phyloP scores from a whole-genome alignment of 2,888 invertebrate genomes.

The Globia sparganii region DNA sequence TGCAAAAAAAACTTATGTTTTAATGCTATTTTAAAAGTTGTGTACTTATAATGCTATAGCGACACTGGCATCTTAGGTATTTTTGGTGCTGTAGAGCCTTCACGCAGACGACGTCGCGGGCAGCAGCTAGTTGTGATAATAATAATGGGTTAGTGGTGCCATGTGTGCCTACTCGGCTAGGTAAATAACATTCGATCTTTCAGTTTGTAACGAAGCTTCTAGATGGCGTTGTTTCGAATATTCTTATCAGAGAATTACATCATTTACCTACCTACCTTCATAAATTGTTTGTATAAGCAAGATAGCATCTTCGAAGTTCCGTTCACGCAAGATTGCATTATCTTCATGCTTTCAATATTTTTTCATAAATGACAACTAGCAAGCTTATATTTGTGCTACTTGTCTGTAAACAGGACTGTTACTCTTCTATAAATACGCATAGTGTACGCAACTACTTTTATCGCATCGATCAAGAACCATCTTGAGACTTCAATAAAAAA shows the following conservation, averaged over 20 bases:
- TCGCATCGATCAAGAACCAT: background rate
- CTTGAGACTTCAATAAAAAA: background rate
- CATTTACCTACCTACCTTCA: background rate
- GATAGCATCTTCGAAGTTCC: slow-evolving; percentile 7
- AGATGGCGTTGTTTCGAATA: slow-evolving; percentile 48
- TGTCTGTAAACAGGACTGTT: background rate
- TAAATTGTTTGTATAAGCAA: slow-evolving; percentile 18
- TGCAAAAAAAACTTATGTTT: too few relatives aligned
- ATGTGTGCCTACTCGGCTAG: background rate
- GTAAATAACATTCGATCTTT: background rate
- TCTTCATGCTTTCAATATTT: background rate
- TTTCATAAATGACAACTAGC: background rate
- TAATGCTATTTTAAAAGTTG: too few relatives aligned
- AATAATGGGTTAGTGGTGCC: too few relatives aligned
- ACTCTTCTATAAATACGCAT: background rate
- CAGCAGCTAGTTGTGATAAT: too few relatives aligned
- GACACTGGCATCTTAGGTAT: too few relatives aligned
- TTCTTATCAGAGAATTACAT: background rate
- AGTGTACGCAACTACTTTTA: background rate
- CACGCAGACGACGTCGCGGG: too few relatives aligned
- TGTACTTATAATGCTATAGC: too few relatives aligned
- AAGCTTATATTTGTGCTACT: background rate
- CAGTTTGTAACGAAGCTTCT: slow-evolving; percentile 4
- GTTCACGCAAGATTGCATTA: background rate
- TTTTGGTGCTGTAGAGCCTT: too few relatives aligned